Base-by-base conservation (phyloP, 2,888 invertebrate genomes). In the Caenorhabditis macrosperma region DNA sequence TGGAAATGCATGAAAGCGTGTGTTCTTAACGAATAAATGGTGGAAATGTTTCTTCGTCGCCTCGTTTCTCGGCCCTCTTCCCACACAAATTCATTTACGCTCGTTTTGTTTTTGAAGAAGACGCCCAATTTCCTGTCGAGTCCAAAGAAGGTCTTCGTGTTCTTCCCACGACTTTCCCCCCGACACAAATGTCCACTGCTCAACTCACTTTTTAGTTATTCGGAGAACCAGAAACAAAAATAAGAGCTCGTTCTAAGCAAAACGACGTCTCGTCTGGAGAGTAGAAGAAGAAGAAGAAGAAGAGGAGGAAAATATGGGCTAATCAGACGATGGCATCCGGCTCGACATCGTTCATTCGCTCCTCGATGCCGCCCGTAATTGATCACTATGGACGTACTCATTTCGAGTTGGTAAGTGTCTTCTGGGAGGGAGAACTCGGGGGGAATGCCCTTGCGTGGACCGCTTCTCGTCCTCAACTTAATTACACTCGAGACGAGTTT, bases 301-400 rank as follows among this genome's bases (percentile, higher is more conserved):
- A n/a, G n/a, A n/a, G n/a, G n/a, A n/a, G n/a, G n/a, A n/a, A 61
- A 61, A 59, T 41, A 71, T 63, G 61, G 50, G 61, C 61, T 57
- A 64, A 72, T 63, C 17, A 33, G 52, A 28, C 20, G 41, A 59
- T 59, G 64, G 38, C 22, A 41, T 46, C 48, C 20, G 5, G 20
- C 5, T 59, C 59, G 3, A n/a, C 44, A 41, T 60, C 57, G 9
- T 28, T 28, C 64, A 12, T 44, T 9, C 41, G 15, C 28, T 64
- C 72, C 5, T 55, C 72, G 7, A 72, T 64, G 72, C 48, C 72
- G 1, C 72, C 72, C 0, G 57, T 72, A 48, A 63, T 72, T 38
- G 72, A 72, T 33, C 57, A 72, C 57, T 72, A 54, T 57, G 72
- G 72, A 30, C 63, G 72, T 33, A 72, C 72, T 38, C 72, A 64